Evolutionary conservation across 2,797 vertebrate genomes (phyloP).

Genomic region (Siniperca undulata): DNA sequence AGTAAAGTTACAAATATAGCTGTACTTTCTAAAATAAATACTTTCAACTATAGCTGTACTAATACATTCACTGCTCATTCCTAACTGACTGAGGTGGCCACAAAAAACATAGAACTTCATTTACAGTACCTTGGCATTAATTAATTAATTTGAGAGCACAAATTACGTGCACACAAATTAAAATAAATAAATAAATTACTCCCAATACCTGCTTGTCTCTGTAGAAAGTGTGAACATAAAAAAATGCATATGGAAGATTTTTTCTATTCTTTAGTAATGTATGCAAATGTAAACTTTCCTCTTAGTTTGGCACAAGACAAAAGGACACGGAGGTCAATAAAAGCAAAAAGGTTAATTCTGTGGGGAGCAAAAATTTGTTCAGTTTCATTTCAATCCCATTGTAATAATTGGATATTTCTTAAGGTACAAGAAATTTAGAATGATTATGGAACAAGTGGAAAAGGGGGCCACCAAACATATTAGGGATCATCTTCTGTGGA

Average conservation of each 20-base stretch:
- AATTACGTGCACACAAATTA: not conserved
- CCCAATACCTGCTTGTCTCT: not conserved
- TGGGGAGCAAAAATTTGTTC: too few species aligned
- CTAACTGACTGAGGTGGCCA: too few species aligned
- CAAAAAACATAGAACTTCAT: too few species aligned
- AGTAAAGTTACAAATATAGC: too few species aligned
- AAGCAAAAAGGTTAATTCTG: too few species aligned
- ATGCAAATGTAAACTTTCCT: not conserved
- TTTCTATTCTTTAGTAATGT: not conserved
- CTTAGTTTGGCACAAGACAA: not conserved
- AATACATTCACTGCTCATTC: too few species aligned
- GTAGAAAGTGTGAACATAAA: not conserved
- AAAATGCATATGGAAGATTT: not conserved
- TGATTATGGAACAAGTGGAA: not conserved
- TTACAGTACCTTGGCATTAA: too few species aligned
- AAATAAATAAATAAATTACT: not conserved
- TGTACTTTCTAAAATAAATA: too few species aligned
- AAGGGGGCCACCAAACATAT: not conserved
- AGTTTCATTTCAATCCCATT: too few species aligned
- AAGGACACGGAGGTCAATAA: not conserved
- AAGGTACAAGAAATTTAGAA: not conserved
- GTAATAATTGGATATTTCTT: not conserved
- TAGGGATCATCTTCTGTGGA: not conserved
- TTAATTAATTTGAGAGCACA: not conserved
- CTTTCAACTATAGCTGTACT: too few species aligned